Percentiles rank a stretch among this genome's conserved stretches.
Evolutionary conservation across 2,113 vertebrate genomes (phyloP).

Genomic region (Aplodontia rufa): DNA sequence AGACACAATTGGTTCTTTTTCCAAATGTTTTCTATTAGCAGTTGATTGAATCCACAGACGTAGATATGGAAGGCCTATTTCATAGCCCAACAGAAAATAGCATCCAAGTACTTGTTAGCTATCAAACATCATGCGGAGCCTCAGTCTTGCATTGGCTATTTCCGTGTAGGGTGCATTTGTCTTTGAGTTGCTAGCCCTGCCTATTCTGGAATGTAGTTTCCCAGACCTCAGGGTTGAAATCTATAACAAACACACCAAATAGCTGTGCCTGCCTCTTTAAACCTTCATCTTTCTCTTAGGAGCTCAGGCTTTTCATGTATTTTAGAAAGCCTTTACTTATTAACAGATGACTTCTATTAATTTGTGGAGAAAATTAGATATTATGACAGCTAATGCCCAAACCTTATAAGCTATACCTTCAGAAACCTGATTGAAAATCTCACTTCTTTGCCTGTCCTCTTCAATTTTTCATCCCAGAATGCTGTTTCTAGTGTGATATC

Average conservation of each 20-base stretch:
- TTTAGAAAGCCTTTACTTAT: constrained; percentile 79
- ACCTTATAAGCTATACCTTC: constrained; percentile 62
- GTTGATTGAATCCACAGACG: background rate
- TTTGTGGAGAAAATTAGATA: constrained; percentile 74
- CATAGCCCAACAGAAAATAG: background rate
- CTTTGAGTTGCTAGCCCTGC: background rate
- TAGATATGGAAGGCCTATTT: too few relatives aligned
- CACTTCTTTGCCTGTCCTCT: constrained; percentile 78
- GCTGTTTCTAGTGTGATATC: constrained; percentile 79
- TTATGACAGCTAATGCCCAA: constrained; percentile 60
- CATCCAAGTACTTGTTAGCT: background rate
- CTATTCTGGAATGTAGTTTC: background rate
- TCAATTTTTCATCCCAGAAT: constrained; percentile 80
- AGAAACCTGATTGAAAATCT: constrained; percentile 74
- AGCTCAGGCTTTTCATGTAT: constrained; percentile 57
- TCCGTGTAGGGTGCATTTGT: background rate
- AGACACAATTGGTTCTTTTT: background rate
- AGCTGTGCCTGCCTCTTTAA: constrained; percentile 27
- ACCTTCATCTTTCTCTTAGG: constrained; percentile 11
- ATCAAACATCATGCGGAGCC: background rate
- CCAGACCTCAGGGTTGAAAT: constrained; percentile 8
- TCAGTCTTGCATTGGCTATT: background rate
- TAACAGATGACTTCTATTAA: constrained; percentile 75
- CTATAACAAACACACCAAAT: background rate
- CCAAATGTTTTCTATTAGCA: background rate